Evolutionary conservation across 2,888 invertebrate species (phyloP), one percentile per base, ranked within the genome.

Genomic region (Helicoverpa assulta): DNA sequence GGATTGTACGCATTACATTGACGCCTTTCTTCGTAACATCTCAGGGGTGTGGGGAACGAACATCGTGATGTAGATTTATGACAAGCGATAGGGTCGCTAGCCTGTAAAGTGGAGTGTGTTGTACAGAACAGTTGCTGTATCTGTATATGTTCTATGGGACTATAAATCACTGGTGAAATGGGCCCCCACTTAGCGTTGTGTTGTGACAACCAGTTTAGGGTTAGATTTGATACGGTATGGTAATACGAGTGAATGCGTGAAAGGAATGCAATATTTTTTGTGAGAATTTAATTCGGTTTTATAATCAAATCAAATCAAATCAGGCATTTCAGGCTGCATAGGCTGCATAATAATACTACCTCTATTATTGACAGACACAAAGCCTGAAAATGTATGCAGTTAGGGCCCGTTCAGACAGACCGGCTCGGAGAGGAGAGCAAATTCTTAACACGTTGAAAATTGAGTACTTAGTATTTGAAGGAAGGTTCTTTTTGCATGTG

Each of bases 1-100:
- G 81, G 88, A 91, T 91, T 73, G 83, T 85, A 71, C 67, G 85
- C 85, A 88, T 90, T 86, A 89, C 86, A 81, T 83, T 75, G 82
- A 78, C 71, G 76, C 71, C 67, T 76, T 80, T 80, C 70, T 66
- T 62, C 54, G 26, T 53, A 63, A 67, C 76, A 77, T 75, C 77
- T 60, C 60, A 43, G 63, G 66, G 70, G 77, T 61, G 76, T 60
- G 80, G 70, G 76, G 62, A 70, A 71, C 62, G 80, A 81, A 74
- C 84, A 72, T 65, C 76, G 78, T 83, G 84, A 83, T 86, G 82
- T 82, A 85, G 83, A 87, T 87, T 87, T 87, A 87, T 86, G 85
- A 85, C 76, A 73, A 78, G 78, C 80, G 60, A 83, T 81, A 65
- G 72, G 81, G 74, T 75, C 83, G 79, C 77, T 84, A 76, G 75